Percentiles rank a stretch among this genome's conserved stretches.
Evolutionary conservation across 2,888 invertebrate genomes (phyloP).

Genomic region (Acronicta leporina): DNA sequence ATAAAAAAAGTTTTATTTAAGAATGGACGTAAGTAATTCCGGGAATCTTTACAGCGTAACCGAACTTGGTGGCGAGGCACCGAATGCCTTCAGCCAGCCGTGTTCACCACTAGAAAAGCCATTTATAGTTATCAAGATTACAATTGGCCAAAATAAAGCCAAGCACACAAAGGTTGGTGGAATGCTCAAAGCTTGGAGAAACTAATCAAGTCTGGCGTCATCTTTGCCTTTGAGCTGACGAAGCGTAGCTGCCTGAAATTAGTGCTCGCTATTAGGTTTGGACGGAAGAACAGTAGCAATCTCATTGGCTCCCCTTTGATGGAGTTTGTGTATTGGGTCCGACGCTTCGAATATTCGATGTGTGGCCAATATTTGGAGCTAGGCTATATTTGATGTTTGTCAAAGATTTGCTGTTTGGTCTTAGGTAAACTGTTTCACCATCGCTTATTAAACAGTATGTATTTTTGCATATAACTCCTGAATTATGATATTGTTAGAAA

Average conservation of each 20-base stretch:
- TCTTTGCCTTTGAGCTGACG: constrained; percentile 51
- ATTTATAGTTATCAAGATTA: constrained; percentile 7
- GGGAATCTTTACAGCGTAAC: too few species aligned
- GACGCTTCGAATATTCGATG: constrained; percentile 4
- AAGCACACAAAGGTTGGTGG: constrained; percentile 33
- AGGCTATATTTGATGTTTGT: constrained; percentile 1
- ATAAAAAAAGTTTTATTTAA: too few species aligned
- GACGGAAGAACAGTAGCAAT: constrained; percentile 34
- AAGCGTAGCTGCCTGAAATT: constrained; percentile 38
- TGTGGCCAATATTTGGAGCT: constrained; percentile 1
- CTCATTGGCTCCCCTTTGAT: constrained; percentile 24
- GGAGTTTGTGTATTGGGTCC: constrained; percentile 22
- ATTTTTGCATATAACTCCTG: too few species aligned
- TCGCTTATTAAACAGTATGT: too few species aligned
- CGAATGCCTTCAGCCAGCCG: too few species aligned
- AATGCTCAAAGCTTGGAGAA: constrained; percentile 30
- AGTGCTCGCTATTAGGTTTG: constrained; percentile 40
- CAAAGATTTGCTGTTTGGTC: neutral
- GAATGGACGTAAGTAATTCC: too few species aligned
- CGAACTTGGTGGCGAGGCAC: too few species aligned
- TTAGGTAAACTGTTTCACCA: neutral
- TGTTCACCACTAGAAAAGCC: neutral
- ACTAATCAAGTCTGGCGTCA: constrained; percentile 50
- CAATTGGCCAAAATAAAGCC: constrained; percentile 27
- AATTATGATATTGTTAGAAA: too few species aligned